Evolutionary conservation across 2,888 invertebrate species (phyloP), one percentile per base, ranked within the genome.

Genomic region (Athalia circularis): DNA sequence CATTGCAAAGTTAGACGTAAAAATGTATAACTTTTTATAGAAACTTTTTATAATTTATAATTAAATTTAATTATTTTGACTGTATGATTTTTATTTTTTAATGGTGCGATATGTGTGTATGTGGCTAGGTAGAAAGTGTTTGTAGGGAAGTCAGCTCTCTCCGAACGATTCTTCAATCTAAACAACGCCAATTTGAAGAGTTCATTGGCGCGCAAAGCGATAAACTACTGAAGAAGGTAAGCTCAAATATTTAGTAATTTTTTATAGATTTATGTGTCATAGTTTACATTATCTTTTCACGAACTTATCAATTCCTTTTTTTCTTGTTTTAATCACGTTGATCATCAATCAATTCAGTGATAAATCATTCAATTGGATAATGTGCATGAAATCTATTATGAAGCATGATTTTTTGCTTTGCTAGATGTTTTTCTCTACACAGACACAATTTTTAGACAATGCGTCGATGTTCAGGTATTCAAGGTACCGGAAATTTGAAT

Each of bases 41-140:
- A 54, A 54, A 54, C n/a, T n/a, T 54, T 9, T 54, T 11, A 5
- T 9, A 54, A n/a, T 9, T 54, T 11, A 5, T 9, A 54, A n/a
- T 54, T 54, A n/a, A 7, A 54, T 54, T 80, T 77, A 77, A 70
- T 82, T 78, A 11, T 77, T 80, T 84, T 78, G 80, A 79, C 79
- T 81, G 81, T 83, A 79, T 81, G 67, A 80, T 83, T 61, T 82
- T 83, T 86, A 79, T 86, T 88, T 87, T 85, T 84, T 84, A 88
- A 87, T 91, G 92, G 91, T 92, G 89, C 91, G 92, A 82, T 87
- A 85, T 89, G 75, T 87, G 81, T 84, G 86, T 88, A 84, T 88
- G 89, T 87, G 88, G 89, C 88, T 88, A 90, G 90, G 90, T 90
- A 90, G 90, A 89, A 89, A 90, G 83, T 90, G 89, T 90, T 88